A percentile compares a stretch with the other conserved stretches of the same genome.
Evolutionary conservation across 2,888 invertebrate genomes (phyloP).

Genomic region (Trichopoda pennipes): DNA sequence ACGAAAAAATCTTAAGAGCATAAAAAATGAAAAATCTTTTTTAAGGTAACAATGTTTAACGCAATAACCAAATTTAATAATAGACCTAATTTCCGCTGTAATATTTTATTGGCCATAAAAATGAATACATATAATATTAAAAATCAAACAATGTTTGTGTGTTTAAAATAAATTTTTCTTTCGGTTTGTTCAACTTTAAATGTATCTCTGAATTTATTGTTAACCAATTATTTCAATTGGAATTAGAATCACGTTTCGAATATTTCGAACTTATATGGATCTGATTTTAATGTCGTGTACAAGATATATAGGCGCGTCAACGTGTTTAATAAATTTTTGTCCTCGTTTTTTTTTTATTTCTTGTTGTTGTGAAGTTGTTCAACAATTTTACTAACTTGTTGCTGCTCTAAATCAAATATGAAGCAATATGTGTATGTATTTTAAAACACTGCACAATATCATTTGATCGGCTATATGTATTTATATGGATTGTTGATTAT

Average conservation of each 20-base stretch:
- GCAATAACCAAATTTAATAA: too few species aligned
- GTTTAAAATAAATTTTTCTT: too few species aligned
- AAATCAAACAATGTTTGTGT: too few species aligned
- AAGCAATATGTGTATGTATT: too few species aligned
- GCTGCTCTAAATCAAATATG: conserved; percentile 58
- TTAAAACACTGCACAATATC: conserved; percentile 13
- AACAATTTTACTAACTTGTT: conserved; percentile 62
- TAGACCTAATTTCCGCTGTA: too few species aligned
- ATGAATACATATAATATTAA: too few species aligned
- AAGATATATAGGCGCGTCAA: conserved; percentile 46
- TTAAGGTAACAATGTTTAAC: too few species aligned
- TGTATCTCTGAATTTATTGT: neutral
- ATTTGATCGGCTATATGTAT: conserved; percentile 16
- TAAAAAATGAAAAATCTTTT: too few species aligned
- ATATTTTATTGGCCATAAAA: too few species aligned
- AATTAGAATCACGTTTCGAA: conserved; percentile 58
- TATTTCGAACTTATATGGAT: conserved; percentile 45
- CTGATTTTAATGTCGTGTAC: conserved; percentile 47
- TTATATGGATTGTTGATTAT: too few species aligned
- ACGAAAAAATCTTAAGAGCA: too few species aligned
- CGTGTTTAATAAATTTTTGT: conserved; percentile 4
- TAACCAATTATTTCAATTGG: conserved; percentile 38
- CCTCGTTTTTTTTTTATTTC: neutral
- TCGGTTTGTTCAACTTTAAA: conserved; percentile 10
- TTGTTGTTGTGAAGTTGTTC: conserved; percentile 4